A percentile compares a stretch with the other conserved stretches of the same genome.
phyloP scores from a whole-genome alignment of 2,113 vertebrate species.

The Corythornis vintsioides region DNA sequence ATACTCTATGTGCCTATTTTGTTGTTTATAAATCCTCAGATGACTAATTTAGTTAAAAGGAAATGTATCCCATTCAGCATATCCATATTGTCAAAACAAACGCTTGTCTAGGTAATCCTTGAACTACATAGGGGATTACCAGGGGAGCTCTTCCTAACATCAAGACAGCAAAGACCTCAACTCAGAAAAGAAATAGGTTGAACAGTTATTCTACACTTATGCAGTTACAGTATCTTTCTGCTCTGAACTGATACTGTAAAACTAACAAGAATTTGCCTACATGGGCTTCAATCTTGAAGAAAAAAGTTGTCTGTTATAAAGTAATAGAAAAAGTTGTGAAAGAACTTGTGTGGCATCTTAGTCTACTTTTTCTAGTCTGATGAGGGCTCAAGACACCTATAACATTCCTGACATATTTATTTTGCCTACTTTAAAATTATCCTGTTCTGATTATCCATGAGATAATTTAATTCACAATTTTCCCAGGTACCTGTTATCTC shows the following conservation, averaged over 20 bases:
- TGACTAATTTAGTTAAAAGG: background rate
- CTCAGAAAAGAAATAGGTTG: background rate
- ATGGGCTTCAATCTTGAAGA: background rate
- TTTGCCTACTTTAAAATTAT: background rate
- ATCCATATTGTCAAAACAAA: background rate
- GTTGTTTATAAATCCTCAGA: constrained; percentile 10
- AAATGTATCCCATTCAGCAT: background rate
- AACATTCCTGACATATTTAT: background rate
- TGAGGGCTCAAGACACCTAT: background rate
- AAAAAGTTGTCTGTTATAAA: background rate
- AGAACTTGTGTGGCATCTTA: background rate
- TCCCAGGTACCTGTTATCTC: background rate
- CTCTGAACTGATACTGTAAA: background rate
- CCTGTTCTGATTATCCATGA: background rate
- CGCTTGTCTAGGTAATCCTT: background rate
- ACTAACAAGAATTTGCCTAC: background rate
- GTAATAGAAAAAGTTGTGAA: background rate
- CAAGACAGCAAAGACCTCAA: background rate
- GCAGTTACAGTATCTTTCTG: background rate
- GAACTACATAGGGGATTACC: background rate
- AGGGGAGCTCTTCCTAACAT: background rate
- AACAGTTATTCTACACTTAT: background rate
- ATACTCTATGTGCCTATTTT: background rate
- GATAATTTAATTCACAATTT: background rate
- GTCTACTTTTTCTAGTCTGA: background rate